Conservation (phyloP, 2,797 vertebrate species). For the Malurus leucopterus region DNA sequence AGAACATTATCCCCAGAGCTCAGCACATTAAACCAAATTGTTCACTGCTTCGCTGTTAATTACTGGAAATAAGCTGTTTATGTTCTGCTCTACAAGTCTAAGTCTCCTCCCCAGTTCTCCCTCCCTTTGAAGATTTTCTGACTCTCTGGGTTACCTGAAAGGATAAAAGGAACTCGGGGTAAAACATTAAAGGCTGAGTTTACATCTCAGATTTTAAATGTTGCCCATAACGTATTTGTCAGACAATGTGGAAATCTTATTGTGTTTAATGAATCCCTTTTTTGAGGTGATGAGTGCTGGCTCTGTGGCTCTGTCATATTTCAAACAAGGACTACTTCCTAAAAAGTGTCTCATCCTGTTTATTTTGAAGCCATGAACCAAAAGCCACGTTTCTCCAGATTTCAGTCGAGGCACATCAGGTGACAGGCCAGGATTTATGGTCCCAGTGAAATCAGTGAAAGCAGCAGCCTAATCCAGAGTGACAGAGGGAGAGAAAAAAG, state of each 20-base stretch:
- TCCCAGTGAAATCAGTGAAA: not conserved
- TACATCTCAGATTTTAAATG: not conserved
- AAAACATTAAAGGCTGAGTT: not conserved
- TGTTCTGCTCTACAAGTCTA: not conserved
- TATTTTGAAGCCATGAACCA: not conserved
- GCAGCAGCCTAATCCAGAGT: not conserved
- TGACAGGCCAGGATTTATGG: not conserved
- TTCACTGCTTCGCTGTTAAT: not conserved
- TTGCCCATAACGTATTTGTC: not conserved
- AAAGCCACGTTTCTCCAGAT: not conserved
- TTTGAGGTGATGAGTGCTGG: not conserved
- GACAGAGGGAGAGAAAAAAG: not conserved
- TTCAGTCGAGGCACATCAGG: not conserved
- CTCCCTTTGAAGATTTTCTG: not conserved
- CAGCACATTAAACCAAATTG: not conserved
- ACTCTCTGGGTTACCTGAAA: not conserved
- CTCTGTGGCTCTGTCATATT: not conserved
- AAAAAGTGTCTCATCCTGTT: not conserved
- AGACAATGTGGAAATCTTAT: not conserved
- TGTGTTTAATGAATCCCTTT: not conserved
- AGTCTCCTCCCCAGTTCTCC: not conserved
- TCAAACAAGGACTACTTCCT: not conserved
- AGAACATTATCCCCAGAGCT: slow-evolving; percentile 6
- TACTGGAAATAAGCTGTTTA: not conserved
- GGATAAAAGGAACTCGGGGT: not conserved